Conservation (phyloP, 2,113 vertebrate species). For the Speoplatyrhinus poulsoni region DNA sequence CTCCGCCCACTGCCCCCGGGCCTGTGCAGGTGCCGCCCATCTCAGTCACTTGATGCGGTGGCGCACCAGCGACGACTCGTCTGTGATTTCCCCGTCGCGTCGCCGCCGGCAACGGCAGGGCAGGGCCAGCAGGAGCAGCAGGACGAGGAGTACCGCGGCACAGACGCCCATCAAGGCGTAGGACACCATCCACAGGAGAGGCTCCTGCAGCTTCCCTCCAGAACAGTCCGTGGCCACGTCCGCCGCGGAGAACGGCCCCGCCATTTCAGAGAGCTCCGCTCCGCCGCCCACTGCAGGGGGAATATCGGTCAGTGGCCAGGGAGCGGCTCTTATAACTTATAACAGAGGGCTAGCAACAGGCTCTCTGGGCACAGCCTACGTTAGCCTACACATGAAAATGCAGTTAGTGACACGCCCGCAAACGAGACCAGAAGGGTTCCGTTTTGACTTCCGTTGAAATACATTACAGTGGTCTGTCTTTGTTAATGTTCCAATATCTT, state of each 20-base stretch:
- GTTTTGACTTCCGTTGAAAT: no score
- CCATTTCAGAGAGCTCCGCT: conserved; percentile 82
- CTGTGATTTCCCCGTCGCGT: conserved; percentile 82
- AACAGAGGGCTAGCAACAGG: not conserved
- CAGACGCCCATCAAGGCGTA: conserved; percentile 90
- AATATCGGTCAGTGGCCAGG: not conserved
- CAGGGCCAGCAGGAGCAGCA: conserved; percentile 82
- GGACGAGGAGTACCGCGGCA: conserved; percentile 80
- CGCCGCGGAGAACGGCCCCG: conserved; percentile 86
- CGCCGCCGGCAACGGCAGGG: conserved; percentile 69
- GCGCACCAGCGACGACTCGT: conserved; percentile 91
- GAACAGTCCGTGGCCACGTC: conserved; percentile 85
- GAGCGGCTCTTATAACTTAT: not conserved
- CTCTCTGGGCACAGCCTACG: no score
- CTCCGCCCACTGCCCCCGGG: conserved; percentile 5
- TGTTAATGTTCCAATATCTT: no score
- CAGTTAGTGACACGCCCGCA: no score
- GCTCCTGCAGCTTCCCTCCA: conserved; percentile 70
- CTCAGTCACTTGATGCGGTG: conserved; percentile 92
- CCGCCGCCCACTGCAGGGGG: conserved; percentile 76
- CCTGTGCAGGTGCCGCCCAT: conserved; percentile 11
- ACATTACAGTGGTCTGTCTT: no score
- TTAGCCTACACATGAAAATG: no score
- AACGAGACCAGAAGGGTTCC: no score
- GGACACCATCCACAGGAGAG: conserved; percentile 88